Conservation (phyloP, 1,140 invertebrate genomes). For the Bombus pyrosoma region DNA sequence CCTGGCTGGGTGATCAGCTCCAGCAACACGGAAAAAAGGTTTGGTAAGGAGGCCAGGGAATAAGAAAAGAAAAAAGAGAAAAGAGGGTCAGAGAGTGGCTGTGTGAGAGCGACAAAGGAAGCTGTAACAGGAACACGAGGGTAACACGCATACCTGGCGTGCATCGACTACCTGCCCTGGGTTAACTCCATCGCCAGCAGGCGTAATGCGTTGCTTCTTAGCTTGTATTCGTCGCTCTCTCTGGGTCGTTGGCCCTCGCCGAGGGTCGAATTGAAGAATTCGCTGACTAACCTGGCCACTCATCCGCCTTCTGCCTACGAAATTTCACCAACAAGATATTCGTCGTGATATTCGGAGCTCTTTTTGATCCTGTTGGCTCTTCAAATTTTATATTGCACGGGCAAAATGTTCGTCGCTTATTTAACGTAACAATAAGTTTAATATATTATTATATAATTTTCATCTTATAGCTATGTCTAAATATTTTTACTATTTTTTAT, state of each 20-base stretch:
- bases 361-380: neutral
- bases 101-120: conserved; percentile 21
- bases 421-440: too few species aligned
- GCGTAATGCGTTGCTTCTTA: conserved; percentile 23
- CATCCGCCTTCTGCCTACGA: neutral
- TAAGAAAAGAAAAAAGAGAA: neutral
- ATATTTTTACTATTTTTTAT: too few species aligned
- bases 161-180: conserved; percentile 61
- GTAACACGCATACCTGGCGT: conserved; percentile 65
- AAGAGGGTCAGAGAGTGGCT: neutral
- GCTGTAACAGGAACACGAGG: conserved; percentile 49
- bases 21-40: conserved; percentile 26
- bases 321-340: neutral
- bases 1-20: conserved; percentile 37
- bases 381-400: too few species aligned
- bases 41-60: neutral
- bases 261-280: conserved; percentile 42
- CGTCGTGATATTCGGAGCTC: neutral
- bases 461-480: too few species aligned
- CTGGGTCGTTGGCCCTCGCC: conserved; percentile 28
- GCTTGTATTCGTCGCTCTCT: conserved; percentile 30
- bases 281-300: conserved; percentile 10
- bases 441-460: too few species aligned
- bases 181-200: conserved; percentile 54
- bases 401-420: too few species aligned